These are phyloP conservation scores for Hipposideros armiger DNA, from an alignment of 2,113 vertebrate species.

Conservation along the genomic window DNA sequence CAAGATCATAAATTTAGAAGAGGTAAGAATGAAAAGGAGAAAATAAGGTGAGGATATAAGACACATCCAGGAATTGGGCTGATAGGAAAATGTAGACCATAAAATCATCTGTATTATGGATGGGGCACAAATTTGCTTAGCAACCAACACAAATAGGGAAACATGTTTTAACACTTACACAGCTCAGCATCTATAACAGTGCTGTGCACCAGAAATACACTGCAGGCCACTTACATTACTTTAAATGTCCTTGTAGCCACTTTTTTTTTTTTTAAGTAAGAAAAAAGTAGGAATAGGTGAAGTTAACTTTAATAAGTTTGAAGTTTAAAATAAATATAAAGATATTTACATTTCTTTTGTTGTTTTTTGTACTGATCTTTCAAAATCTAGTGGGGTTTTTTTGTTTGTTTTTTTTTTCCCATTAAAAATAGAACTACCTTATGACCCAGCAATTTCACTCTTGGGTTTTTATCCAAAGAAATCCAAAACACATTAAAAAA, in stretches of 20 bases:
- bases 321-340: background rate
- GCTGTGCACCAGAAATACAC: background rate
- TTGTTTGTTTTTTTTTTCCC: too few species aligned
- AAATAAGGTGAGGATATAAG: background rate
- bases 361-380: slow-evolving; percentile 10
- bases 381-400: background rate
- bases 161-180: background rate
- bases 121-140: background rate
- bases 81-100: background rate
- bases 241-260: background rate
- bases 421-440: too few species aligned
- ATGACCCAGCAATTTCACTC: too few species aligned
- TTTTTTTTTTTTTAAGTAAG: background rate
- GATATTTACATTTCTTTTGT: background rate
- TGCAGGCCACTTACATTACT: background rate
- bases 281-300: slow-evolving; percentile 31
- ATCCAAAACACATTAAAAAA: too few species aligned
- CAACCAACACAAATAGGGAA: background rate
- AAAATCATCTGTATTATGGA: background rate
- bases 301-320: slow-evolving; percentile 48
- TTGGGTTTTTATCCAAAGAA: too few species aligned
- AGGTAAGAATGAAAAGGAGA: background rate
- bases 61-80: background rate
- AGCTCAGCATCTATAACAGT: background rate
- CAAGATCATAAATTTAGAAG: slow-evolving; percentile 33